phyloP scores from a whole-genome alignment of 64 coral and sea anemone genomes.

The Porites lutea region DNA sequence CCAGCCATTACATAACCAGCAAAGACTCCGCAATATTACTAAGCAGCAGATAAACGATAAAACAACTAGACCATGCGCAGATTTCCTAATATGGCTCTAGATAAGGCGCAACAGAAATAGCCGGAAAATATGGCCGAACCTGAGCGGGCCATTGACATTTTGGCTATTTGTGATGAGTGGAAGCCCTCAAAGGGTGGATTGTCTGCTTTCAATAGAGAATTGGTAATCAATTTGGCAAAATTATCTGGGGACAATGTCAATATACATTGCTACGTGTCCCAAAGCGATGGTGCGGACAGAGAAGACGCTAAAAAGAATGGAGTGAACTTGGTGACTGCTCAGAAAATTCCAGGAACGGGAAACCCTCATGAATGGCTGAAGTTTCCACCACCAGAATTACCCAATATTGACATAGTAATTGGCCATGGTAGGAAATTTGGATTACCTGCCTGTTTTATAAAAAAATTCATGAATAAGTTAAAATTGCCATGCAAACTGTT shows the following conservation, averaged over 20 bases:
- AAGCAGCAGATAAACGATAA: too few species aligned
- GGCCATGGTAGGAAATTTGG: slow-evolving; percentile 56
- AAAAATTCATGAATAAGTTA: neutral
- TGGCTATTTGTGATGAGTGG: slow-evolving; percentile 22
- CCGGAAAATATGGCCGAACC: too few species aligned
- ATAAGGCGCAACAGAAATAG: too few species aligned
- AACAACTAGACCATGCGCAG: too few species aligned
- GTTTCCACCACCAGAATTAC: neutral
- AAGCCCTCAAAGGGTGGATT: slow-evolving; percentile 32
- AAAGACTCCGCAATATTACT: too few species aligned
- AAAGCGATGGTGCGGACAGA: slow-evolving; percentile 7
- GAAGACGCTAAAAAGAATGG: neutral
- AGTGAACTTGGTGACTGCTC: neutral
- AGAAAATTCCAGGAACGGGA: neutral
- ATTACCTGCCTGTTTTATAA: neutral
- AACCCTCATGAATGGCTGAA: neutral
- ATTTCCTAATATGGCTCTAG: too few species aligned
- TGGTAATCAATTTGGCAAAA: slow-evolving; percentile 31
- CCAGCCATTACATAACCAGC: too few species aligned
- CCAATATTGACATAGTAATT: neutral
- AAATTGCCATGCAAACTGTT: slow-evolving; percentile 14
- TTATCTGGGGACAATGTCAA: neutral
- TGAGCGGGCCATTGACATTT: neutral
- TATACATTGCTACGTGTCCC: neutral
- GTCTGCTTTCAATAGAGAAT: slow-evolving; percentile 22